Percentiles rank a stretch among this genome's conserved stretches.
Conservation (phyloP, 2,797 vertebrate genomes). For the Catharus ustulatus region DNA sequence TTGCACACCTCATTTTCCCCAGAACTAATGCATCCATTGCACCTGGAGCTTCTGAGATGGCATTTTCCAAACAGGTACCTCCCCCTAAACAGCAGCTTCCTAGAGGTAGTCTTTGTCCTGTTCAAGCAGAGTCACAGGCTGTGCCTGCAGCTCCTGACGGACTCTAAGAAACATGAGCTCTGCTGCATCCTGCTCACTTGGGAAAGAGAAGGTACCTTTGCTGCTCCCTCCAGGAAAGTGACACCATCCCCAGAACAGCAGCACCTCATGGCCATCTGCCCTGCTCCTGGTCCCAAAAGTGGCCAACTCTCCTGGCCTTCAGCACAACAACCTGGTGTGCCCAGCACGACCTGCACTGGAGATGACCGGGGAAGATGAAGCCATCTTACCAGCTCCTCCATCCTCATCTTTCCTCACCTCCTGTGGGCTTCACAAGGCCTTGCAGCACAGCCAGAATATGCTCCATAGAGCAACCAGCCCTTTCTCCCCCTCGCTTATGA, state of each 20-base stretch:
- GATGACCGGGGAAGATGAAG: not conserved
- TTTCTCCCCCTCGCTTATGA: accelerated
- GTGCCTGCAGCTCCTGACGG: not conserved
- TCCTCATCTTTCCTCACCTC: not conserved
- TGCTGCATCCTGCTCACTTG: not conserved
- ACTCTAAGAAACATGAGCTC: not conserved
- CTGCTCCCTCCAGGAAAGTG: not conserved
- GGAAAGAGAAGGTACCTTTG: not conserved
- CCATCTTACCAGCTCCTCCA: not conserved
- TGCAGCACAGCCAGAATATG: not conserved
- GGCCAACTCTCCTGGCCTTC: not conserved
- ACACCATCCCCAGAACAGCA: not conserved
- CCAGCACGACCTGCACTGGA: accelerated
- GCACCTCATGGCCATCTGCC: not conserved
- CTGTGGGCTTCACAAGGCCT: not conserved
- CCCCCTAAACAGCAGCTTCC: not conserved
- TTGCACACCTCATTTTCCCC: not conserved
- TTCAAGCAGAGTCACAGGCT: not conserved
- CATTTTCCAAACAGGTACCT: not conserved
- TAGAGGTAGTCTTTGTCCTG: not conserved
- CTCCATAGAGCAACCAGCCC: not conserved
- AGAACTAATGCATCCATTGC: not conserved
- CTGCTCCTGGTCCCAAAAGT: accelerated
- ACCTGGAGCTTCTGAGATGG: not conserved
- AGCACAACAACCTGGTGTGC: not conserved